A percentile compares a stretch with the other conserved stretches of the same genome.
phyloP scores from a whole-genome alignment of 2,888 invertebrate genomes.

The Capitulum mitella region DNA sequence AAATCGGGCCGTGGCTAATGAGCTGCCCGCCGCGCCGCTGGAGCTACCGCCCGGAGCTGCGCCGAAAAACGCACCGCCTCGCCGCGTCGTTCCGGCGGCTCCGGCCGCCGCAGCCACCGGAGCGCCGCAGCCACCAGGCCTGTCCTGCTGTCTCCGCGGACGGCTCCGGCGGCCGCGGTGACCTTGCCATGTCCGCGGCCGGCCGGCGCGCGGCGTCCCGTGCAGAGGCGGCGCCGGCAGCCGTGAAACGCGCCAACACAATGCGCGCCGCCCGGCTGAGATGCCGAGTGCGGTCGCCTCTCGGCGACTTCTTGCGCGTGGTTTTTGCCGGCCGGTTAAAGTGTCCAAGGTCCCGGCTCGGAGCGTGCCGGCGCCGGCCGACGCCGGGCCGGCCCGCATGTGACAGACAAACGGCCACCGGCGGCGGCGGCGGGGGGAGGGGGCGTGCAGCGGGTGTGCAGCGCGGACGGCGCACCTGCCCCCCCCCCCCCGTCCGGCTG shows the following conservation, averaged over 20 bases:
- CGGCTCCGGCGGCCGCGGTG: not conserved
- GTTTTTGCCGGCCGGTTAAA: slow-evolving; percentile 3
- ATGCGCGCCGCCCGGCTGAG: not conserved
- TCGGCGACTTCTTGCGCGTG: not conserved
- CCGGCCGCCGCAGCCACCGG: no score
- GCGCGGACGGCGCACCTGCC: not conserved
- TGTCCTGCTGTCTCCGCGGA: not conserved
- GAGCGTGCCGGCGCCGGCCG: not conserved
- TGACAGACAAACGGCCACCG: not conserved
- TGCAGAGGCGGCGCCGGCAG: not conserved
- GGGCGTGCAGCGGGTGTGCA: not conserved
- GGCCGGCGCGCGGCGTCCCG: not conserved
- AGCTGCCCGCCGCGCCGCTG: not conserved
- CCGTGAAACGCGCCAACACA: not conserved
- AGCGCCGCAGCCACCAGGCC: not conserved
- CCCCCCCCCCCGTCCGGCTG: not conserved
- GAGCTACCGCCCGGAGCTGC: no score
- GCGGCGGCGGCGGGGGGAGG: not conserved
- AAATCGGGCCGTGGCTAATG: not conserved
- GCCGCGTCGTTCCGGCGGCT: no score
- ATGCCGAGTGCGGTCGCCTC: not conserved
- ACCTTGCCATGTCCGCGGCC: not conserved
- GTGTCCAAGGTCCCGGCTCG: slow-evolving; percentile 20
- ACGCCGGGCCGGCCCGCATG: not conserved
- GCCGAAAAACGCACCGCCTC: not conserved